Evolutionary conservation across 2,113 vertebrate genomes (phyloP), one percentile per base, ranked within the genome.

Genomic region (Terrapene triunguis): DNA sequence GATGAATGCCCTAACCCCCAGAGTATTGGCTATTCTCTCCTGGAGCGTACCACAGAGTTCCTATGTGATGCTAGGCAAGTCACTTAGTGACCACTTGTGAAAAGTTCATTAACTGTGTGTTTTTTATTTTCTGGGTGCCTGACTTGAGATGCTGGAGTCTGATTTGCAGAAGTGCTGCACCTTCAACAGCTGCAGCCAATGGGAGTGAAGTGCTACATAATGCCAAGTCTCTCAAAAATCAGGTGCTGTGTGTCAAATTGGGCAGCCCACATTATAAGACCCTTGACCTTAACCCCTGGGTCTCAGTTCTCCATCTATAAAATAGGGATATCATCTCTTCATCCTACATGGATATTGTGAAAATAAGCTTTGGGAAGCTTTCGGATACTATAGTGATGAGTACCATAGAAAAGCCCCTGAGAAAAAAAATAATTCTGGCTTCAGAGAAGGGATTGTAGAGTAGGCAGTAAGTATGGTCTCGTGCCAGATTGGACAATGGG

Each of bases 371-470:
- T 7, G 53, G 72, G 84, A 80, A 76, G 53, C 88, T 59, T 35
- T n/a, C 1, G 0, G 27, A 65, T 2, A 11, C 47, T 72, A 90
- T 47, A 25, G 35, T 82, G 51, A 10, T 29, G 8, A 0, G 3
- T 27, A 16, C 27, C 93, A 53, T 25, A 89, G 82, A 85, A 89
- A n/a, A 86, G 76, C 8, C n/a, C 65, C 47, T 9, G 35, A 69
- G 44, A 48, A 81, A 89, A 92, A 65, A 0, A 29, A 10, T 0
- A 35, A 13, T 1, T 42, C 74, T 47, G 86, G 55, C 57, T 81
- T 92, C 54, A 80, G 78, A 87, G 55, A 44, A 89, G 44, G 90
- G 91, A 81, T 80, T 29, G 32, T 90, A 85, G 42, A 84, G 16
- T 1, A 47, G 0, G 48, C 69, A 87, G 1, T 80, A 79, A 88